phyloP scores from a whole-genome alignment of 64 coral and sea anemone genomes.

The Pachyseris speciosa region DNA sequence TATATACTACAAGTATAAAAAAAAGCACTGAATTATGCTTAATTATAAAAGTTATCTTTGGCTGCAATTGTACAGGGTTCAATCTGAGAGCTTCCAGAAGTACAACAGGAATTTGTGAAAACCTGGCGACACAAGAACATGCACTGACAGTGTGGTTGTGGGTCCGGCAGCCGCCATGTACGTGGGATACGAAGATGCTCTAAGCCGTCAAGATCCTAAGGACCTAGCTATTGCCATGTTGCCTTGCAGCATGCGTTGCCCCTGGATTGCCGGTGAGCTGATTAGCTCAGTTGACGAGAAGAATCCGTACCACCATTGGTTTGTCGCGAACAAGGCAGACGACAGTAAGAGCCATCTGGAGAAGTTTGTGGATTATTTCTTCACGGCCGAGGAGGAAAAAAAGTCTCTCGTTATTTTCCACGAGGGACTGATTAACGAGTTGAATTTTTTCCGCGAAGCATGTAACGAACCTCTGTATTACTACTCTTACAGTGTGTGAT shows the following conservation, averaged over 20 bases:
- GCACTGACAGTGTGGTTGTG: constrained; percentile 44
- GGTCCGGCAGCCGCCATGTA: constrained; percentile 63
- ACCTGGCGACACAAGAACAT: constrained; percentile 39
- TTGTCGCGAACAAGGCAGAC: constrained; percentile 48
- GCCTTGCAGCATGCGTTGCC: constrained; percentile 65
- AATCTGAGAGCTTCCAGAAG: constrained; percentile 48
- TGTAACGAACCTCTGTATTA: constrained; percentile 47
- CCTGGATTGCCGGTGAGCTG: constrained; percentile 49
- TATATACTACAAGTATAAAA: too few relatives aligned
- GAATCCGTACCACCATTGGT: constrained; percentile 46
- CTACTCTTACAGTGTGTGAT: constrained; percentile 26
- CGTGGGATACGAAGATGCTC: constrained; percentile 23
- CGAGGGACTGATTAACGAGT: constrained; percentile 61
- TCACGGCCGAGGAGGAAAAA: constrained; percentile 7
- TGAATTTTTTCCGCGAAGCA: constrained; percentile 71
- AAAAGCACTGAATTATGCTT: too few relatives aligned
- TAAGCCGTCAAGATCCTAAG: constrained; percentile 23
- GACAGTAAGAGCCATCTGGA: constrained; percentile 23
- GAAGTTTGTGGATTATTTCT: constrained; percentile 60
- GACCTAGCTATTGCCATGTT: constrained; percentile 52
- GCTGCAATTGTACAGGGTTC: constrained; percentile 51
- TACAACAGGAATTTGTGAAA: constrained; percentile 63
- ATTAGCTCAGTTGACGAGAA: constrained; percentile 8
- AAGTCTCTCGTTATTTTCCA: constrained; percentile 30
- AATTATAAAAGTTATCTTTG: too few relatives aligned